Evolutionary conservation across 1,140 invertebrate genomes (phyloP), one percentile per base, ranked within the genome.

Genomic region (Heliconius himera): DNA sequence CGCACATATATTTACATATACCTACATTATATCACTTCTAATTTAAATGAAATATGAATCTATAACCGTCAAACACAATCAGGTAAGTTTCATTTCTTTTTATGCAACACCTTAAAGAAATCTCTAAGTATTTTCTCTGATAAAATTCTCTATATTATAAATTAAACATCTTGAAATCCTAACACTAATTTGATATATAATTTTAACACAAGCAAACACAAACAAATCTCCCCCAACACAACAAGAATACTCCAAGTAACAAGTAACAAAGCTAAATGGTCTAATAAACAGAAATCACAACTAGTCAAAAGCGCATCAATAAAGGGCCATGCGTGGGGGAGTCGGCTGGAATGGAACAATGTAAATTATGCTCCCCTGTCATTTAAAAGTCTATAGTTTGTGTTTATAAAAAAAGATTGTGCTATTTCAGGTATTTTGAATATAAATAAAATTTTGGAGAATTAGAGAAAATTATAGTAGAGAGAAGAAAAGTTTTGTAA

Each of bases 261-360:
- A 75, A 83, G 82, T 80, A 87, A 87, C 86, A 89, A 88, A 84
- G 83, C 85, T 89, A 90, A 93, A 91, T 88, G 88, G 88, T 79
- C 80, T 86, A 90, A 93, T 91, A 92, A 93, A 90, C 88, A 85
- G 85, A 84, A 91, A 91, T 92, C 89, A 92, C 83, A 88, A 90
- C 88, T 87, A 91, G 88, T 91, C 85, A 93, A 92, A 93, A 92
- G 91, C 81, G 85, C 91, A 92, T 90, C 90, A 90, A 91, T 88
- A 90, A 89, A 88, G 88, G 85, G 84, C 78, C 77, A 80, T 66
- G 70, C 51, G 78, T 83, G 81, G 87, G 87, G 84, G 85, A 77
- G 13, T 70, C 73, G 85, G 78, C 87, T 83, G 83, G 60, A 83
- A 88, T 83, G 81, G 87, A 84, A 81, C 86, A 87, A 80, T 83